These are phyloP conservation scores for Dromas ardeola DNA, from an alignment of 2,113 vertebrate species.

Conservation along the genomic window DNA sequence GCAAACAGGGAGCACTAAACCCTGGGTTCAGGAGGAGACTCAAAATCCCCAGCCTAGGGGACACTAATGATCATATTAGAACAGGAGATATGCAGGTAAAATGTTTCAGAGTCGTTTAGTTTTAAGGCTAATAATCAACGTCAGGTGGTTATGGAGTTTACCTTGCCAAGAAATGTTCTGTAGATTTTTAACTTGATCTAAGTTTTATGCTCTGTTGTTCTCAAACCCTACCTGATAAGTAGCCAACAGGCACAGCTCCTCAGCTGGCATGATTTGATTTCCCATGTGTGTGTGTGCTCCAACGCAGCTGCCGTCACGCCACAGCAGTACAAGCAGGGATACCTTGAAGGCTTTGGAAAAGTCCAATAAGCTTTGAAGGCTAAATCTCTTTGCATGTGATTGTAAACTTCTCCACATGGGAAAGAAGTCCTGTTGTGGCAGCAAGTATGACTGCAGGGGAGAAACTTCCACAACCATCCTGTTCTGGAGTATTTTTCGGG, in stretches of 20 bases:
- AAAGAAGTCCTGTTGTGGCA: neutral
- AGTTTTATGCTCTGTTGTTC: constrained; percentile 44
- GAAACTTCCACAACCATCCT: neutral
- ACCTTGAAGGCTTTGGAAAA: neutral
- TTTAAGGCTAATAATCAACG: constrained; percentile 2
- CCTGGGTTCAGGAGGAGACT: neutral
- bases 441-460: neutral
- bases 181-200: constrained; percentile 31
- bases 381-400: neutral
- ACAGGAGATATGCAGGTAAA: neutral
- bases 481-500: neutral
- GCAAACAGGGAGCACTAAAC: neutral
- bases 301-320: neutral
- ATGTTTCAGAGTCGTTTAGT: neutral
- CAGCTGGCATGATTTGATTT: neutral
- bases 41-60: neutral
- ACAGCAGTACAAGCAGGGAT: neutral
- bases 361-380: neutral
- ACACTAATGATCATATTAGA: neutral
- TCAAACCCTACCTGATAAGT: neutral
- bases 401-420: neutral
- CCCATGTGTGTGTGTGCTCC: neutral
- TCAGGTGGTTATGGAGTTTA: neutral
- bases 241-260: neutral
- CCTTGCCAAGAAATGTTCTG: neutral